These are phyloP conservation scores for Thelaira solivaga DNA, from an alignment of 2,888 invertebrate species.

Conservation along the genomic window DNA sequence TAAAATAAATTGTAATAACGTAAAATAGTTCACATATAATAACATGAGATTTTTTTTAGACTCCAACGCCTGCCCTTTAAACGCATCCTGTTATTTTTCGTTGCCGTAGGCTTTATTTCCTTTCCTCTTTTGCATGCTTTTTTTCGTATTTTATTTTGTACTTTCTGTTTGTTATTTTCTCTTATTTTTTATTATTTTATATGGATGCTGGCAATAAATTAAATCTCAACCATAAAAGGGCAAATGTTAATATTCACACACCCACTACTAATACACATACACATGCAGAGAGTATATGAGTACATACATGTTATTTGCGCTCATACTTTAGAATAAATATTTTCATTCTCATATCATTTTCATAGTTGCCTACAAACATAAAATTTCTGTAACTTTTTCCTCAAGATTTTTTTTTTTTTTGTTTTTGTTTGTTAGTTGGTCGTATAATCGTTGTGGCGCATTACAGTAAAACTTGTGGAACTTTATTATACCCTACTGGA, in stretches of 20 bases:
- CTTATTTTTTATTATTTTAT: conserved; percentile 9
- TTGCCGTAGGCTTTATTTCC: conserved; percentile 53
- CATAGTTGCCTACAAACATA: conserved; percentile 19
- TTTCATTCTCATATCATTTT: conserved; percentile 5
- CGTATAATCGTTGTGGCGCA: too few relatives aligned
- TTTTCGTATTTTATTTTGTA: conserved; percentile 1
- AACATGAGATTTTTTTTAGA: conserved; percentile 37
- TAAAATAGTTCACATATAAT: conserved; percentile 51
- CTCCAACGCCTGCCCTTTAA: conserved; percentile 52
- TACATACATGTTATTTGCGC: conserved; percentile 13
- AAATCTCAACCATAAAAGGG: conserved; percentile 62
- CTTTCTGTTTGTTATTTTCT: conserved; percentile 6
- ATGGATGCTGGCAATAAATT: conserved; percentile 59
- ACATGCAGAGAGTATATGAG: conserved; percentile 31
- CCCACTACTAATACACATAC: conserved; percentile 41
- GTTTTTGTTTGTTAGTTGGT: not conserved
- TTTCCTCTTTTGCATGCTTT: conserved; percentile 21
- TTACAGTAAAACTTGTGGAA: too few relatives aligned
- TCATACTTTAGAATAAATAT: conserved; percentile 15
- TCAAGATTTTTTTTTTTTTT: conserved; percentile 2
- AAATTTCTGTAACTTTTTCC: conserved; percentile 34
- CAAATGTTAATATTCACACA: conserved; percentile 60
- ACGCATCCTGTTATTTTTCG: conserved; percentile 51
- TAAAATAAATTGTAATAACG: conserved; percentile 45
- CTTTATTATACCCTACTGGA: too few relatives aligned